Conservation (phyloP, 35 echinoderm and acorn worm genomes). For the Ptychodera flava region DNA sequence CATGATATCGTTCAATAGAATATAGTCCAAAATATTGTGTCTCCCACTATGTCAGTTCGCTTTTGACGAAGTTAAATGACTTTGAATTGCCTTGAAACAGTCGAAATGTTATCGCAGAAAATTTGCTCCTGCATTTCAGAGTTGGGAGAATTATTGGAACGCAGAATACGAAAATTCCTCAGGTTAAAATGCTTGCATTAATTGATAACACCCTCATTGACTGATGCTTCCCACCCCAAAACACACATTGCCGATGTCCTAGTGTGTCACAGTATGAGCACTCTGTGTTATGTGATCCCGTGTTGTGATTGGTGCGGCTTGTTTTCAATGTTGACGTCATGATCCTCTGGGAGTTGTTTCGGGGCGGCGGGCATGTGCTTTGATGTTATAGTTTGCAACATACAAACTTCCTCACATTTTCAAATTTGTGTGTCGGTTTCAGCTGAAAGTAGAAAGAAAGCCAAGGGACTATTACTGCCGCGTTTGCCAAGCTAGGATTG, state of each 20-base stretch:
- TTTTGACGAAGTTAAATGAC: too few species aligned
- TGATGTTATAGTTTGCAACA: conserved; percentile 99
- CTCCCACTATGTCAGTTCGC: too few species aligned
- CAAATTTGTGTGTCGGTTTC: neutral
- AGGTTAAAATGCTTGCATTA: too few species aligned
- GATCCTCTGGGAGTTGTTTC: conserved; percentile 97
- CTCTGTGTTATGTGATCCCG: neutral
- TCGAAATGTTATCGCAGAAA: too few species aligned
- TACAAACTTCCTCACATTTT: neutral
- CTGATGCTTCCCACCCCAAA: neutral
- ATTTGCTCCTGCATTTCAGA: too few species aligned
- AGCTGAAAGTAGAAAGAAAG: neutral
- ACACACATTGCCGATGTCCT: neutral
- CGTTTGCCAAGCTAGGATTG: too few species aligned
- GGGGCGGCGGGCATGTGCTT: conserved; percentile 99
- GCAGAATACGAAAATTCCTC: too few species aligned
- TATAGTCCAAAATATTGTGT: too few species aligned
- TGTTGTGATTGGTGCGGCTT: conserved; percentile 95
- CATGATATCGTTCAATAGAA: too few species aligned
- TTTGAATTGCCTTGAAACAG: too few species aligned
- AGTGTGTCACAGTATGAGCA: conserved; percentile 10
- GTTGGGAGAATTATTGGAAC: too few species aligned
- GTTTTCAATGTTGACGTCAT: conserved; percentile 97
- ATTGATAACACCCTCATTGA: too few species aligned
- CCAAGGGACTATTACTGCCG: neutral